Conservation (phyloP, 2,113 vertebrate species). For the Phylloscopus whistleri region DNA sequence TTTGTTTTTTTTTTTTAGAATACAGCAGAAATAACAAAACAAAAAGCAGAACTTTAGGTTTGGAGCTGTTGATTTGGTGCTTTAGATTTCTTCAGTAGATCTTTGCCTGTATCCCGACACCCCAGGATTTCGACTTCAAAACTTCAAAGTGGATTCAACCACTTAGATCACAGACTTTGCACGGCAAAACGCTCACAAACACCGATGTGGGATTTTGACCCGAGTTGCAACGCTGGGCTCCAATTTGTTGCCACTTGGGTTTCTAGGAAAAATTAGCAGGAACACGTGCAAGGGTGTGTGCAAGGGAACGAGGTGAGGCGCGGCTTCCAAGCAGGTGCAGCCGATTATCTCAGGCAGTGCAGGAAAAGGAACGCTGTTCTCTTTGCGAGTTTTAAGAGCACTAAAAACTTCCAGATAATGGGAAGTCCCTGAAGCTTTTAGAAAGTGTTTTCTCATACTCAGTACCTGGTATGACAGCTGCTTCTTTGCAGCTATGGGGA, state of each 20-base stretch:
- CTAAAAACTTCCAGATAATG: constrained; percentile 73
- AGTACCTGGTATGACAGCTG: constrained; percentile 68
- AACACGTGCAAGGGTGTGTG: constrained; percentile 44
- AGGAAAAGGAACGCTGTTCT: constrained; percentile 28
- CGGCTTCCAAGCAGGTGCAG: constrained; percentile 71
- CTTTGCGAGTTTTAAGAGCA: constrained; percentile 61
- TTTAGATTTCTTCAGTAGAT: not conserved
- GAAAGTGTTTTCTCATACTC: constrained; percentile 71
- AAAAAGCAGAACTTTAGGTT: not conserved
- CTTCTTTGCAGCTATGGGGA: constrained; percentile 65
- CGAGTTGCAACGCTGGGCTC: not conserved
- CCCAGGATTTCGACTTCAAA: not conserved
- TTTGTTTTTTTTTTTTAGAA: not conserved
- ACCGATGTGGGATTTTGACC: not conserved
- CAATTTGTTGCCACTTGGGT: constrained; percentile 43
- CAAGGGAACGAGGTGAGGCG: constrained; percentile 17
- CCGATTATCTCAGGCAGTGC: constrained; percentile 63
- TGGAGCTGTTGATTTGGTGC: not conserved
- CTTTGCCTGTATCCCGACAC: not conserved
- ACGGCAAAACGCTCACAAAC: not conserved
- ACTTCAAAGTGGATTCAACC: accelerated
- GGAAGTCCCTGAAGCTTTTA: constrained; percentile 68
- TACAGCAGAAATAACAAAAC: not conserved
- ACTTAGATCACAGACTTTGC: not conserved
- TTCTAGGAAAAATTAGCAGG: constrained; percentile 65